Conservation (phyloP, 2,888 invertebrate genomes). For the Parasteatoda lunata region DNA sequence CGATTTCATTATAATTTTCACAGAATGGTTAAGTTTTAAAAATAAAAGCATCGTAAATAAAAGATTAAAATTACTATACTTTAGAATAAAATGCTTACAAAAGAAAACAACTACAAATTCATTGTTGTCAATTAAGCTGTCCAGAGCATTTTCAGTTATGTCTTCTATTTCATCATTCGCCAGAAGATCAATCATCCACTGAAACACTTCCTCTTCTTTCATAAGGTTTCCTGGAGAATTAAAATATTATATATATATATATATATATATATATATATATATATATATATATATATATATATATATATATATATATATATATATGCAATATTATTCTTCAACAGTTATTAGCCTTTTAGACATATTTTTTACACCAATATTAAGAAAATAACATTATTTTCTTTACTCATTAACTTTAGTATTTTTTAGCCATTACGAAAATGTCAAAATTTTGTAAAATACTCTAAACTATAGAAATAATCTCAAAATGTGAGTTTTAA, state of each 20-base stretch:
- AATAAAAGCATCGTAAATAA: neutral
- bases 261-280: neutral
- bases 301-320: slow-evolving; percentile 9
- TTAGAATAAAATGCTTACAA: slow-evolving; percentile 76
- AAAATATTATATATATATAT: neutral
- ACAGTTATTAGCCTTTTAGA: too few relatives aligned
- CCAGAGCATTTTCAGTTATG: slow-evolving; percentile 84
- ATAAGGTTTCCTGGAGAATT: slow-evolving; percentile 82
- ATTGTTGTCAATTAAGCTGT: slow-evolving; percentile 88
- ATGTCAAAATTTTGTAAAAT: too few relatives aligned
- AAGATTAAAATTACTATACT: neutral
- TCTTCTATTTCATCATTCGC: slow-evolving; percentile 75
- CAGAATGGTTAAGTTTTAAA: neutral
- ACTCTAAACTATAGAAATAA: too few relatives aligned
- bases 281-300: neutral
- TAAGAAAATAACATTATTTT: too few relatives aligned
- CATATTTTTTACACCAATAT: too few relatives aligned
- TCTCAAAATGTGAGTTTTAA: too few relatives aligned
- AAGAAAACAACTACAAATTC: slow-evolving; percentile 90
- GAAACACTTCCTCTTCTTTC: slow-evolving; percentile 94
- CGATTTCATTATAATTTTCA: neutral
- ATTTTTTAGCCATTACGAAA: too few relatives aligned
- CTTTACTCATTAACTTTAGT: too few relatives aligned
- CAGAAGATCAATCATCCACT: slow-evolving; percentile 92
- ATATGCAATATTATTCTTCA: too few relatives aligned